phyloP scores from a whole-genome alignment of 2,888 invertebrate genomes.

The Synanthedon myopaeformis region DNA sequence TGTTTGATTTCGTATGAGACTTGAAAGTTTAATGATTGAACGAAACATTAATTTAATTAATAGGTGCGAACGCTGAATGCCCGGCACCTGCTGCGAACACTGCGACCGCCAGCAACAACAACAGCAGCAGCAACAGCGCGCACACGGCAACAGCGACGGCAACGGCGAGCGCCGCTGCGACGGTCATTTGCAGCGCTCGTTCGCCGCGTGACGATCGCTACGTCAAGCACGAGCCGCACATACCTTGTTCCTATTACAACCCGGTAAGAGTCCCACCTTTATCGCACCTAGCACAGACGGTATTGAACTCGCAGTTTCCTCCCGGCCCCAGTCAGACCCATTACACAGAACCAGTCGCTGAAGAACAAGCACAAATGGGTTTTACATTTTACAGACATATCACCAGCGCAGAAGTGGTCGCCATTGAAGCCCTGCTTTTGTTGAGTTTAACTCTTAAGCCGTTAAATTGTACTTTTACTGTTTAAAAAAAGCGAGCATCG shows the following conservation, averaged over 20 bases:
- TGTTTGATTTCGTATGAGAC: no score
- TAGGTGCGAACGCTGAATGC: not conserved
- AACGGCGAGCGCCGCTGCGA: constrained; percentile 14
- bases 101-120: constrained; percentile 1
- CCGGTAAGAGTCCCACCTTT: constrained; percentile 8
- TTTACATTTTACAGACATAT: no score
- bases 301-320: not conserved
- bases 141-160: constrained; percentile 2
- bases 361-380: no score
- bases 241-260: constrained; percentile 19
- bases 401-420: no score
- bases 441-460: no score
- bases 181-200: constrained; percentile 55
- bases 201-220: constrained; percentile 53
- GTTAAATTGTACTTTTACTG: no score
- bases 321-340: not conserved
- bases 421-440: no score
- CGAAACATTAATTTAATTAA: no score
- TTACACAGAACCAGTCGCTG: no score
- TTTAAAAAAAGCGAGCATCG: no score
- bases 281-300: constrained; percentile 15
- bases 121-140: constrained; percentile 6
- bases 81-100: constrained; percentile 9
- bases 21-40: no score
- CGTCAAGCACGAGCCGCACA: constrained; percentile 59